A percentile compares a stretch with the other conserved stretches of the same genome.
Evolutionary conservation across 2,888 invertebrate species (phyloP).

Genomic region (Eucera pruinosa): DNA sequence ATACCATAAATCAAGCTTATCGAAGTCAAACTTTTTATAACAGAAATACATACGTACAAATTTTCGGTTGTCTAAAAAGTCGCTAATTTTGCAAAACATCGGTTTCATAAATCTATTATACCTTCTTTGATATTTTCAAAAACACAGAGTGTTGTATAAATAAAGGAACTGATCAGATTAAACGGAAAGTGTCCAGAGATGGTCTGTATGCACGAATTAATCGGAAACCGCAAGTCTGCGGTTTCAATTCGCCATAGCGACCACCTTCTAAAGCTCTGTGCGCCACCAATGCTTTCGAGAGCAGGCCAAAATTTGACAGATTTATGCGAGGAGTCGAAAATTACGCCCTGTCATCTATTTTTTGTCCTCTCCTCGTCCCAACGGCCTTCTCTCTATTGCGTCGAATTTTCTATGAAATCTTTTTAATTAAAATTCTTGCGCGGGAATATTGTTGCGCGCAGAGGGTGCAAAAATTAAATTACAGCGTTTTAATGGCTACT

Average conservation of each 20-base stretch:
- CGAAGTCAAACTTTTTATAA: too few relatives aligned
- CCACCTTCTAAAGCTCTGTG: slow-evolving; percentile 15
- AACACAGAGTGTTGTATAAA: not conserved
- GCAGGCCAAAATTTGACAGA: slow-evolving; percentile 20
- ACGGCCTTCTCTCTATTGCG: not conserved
- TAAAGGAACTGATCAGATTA: slow-evolving; percentile 38
- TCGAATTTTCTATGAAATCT: slow-evolving; percentile 24
- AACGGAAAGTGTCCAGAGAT: slow-evolving; percentile 18
- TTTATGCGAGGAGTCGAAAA: slow-evolving; percentile 37
- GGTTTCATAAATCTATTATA: not conserved
- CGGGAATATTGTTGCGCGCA: not conserved
- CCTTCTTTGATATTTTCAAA: not conserved
- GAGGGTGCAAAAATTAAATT: slow-evolving; percentile 5
- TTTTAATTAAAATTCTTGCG: slow-evolving; percentile 41
- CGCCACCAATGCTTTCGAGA: not conserved
- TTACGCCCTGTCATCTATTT: not conserved
- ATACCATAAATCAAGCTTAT: too few relatives aligned
- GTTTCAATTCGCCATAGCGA: slow-evolving; percentile 23
- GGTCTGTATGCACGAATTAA: slow-evolving; percentile 38
- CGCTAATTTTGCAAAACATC: too few relatives aligned
- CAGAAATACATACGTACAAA: too few relatives aligned
- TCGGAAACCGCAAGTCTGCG: slow-evolving; percentile 37
- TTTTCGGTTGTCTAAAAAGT: too few relatives aligned
- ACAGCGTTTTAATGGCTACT: slow-evolving; percentile 6
- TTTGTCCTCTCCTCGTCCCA: not conserved